Evolutionary conservation across 35 echinoderm and acorn worm genomes (phyloP), one percentile per base, ranked within the genome.

Genomic region (Strongylocentrotus purpuratus): DNA sequence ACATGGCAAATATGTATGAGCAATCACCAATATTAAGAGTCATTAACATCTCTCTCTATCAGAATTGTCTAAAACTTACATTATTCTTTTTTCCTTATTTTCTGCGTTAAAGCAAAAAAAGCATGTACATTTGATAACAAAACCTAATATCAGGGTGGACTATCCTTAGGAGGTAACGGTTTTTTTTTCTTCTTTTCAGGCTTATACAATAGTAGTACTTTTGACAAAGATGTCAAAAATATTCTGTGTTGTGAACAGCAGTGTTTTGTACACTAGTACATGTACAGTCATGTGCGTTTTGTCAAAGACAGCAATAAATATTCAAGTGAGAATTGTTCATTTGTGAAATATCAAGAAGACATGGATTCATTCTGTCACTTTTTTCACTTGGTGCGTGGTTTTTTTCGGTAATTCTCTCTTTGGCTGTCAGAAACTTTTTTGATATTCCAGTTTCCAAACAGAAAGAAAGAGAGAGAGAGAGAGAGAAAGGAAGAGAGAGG

Each of bases 251-350:
- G 65, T 78, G 20, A 59, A 14, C 20, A 78, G 65, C 65, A 78
- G 65, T 28, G 65, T 78, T 59, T 0, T 59, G 52, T 59, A 59
- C 52, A n/a, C n/a, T n/a, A 59, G 52, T 78, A 78, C 65, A 78
- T 78, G 28, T 78, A 78, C 28, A 5, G 17, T 22, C 65, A 78
- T 78, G 65, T 78, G 28, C 52, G 11, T 59, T 58, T 58, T 59
- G 65, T 78, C 65, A 78, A 78, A 78, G 65, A 78, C 65, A 78
- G 65, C 65, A 78, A 78, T 78, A 78, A 78, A 78, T 78, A 78
- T 78, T 78, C 65, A 78, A 78, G 65, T 78, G 65, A 78, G 65
- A 78, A 78, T 78, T n/a, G 65, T 78, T 78, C 22, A 25, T n/a
- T 78, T 78, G 65, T 78, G 65, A 78, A 28, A 78, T 78, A 55